These are phyloP conservation scores for Botia kubotai DNA, from an alignment of 2,797 vertebrate species.

Conservation along the genomic window DNA sequence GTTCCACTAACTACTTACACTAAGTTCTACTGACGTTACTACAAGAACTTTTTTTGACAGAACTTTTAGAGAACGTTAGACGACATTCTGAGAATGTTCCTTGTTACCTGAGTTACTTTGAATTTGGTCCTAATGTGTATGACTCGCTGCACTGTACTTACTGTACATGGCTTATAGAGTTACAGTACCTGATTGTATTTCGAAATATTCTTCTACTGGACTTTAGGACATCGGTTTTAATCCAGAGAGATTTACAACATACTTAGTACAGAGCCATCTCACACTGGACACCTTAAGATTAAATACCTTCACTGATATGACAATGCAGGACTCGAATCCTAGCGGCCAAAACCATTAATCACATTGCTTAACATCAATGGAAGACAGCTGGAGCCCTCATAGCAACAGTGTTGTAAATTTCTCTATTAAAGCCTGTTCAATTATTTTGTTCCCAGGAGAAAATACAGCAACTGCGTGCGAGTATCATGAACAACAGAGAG, in stretches of 20 bases:
- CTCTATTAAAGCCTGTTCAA: not conserved
- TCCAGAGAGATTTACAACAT: not conserved
- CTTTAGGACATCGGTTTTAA: not conserved
- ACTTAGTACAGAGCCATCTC: not conserved
- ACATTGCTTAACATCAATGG: not conserved
- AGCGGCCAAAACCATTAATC: not conserved
- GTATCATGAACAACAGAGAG: slow-evolving; percentile 62
- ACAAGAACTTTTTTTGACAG: no score
- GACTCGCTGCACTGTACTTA: not conserved
- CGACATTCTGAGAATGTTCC: no score
- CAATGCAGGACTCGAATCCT: not conserved
- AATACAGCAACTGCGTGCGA: slow-evolving; percentile 67
- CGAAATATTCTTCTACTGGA: no score
- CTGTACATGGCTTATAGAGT: not conserved
- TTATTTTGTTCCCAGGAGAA: slow-evolving; percentile 67
- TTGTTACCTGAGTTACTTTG: no score
- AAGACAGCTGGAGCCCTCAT: not conserved
- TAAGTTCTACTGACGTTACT: no score
- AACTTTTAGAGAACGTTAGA: no score
- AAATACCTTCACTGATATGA: not conserved
- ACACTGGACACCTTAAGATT: not conserved
- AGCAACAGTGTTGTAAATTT: no score
- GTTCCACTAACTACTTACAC: no score
- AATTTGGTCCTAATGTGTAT: no score
- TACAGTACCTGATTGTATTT: no score